Percentiles rank a stretch among this genome's conserved stretches.
Evolutionary conservation across 2,888 invertebrate species (phyloP).

Genomic region (Pyrrhia umbra): DNA sequence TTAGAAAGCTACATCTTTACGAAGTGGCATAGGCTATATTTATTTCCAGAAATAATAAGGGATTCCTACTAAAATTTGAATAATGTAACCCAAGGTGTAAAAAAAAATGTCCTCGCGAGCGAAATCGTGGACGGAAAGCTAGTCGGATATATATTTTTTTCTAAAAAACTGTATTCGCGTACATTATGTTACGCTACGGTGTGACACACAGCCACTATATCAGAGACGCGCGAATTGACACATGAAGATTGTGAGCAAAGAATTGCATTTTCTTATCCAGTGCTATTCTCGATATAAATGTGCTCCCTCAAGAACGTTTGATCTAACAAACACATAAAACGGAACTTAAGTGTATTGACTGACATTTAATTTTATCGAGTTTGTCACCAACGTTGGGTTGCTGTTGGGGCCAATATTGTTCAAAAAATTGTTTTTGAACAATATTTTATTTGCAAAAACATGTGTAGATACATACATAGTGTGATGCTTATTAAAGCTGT

Average conservation of each 20-base stretch:
- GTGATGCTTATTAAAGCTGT: too few relatives aligned
- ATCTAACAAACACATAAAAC: constrained; percentile 51
- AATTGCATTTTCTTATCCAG: constrained; percentile 52
- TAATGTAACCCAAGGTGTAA: too few relatives aligned
- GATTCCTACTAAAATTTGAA: too few relatives aligned
- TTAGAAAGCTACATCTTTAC: too few relatives aligned
- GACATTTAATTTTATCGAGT: constrained; percentile 39
- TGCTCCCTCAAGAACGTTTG: constrained; percentile 19
- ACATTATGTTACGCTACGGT: constrained; percentile 43
- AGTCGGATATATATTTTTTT: too few relatives aligned
- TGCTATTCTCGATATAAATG: neutral
- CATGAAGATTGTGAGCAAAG: constrained; percentile 41
- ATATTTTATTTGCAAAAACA: neutral
- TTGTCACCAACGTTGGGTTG: constrained; percentile 31
- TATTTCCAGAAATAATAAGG: too few relatives aligned
- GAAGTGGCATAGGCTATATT: too few relatives aligned
- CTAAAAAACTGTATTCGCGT: too few relatives aligned
- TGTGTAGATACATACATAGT: too few relatives aligned
- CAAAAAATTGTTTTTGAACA: too few relatives aligned
- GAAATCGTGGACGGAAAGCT: too few relatives aligned
- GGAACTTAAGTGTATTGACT: constrained; percentile 46
- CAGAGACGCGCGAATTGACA: constrained; percentile 46
- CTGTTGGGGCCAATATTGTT: neutral
- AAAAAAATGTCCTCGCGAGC: too few relatives aligned
- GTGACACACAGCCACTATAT: constrained; percentile 40